Conservation (phyloP, 2,888 invertebrate genomes). For the Pristionchus japonicus region DNA sequence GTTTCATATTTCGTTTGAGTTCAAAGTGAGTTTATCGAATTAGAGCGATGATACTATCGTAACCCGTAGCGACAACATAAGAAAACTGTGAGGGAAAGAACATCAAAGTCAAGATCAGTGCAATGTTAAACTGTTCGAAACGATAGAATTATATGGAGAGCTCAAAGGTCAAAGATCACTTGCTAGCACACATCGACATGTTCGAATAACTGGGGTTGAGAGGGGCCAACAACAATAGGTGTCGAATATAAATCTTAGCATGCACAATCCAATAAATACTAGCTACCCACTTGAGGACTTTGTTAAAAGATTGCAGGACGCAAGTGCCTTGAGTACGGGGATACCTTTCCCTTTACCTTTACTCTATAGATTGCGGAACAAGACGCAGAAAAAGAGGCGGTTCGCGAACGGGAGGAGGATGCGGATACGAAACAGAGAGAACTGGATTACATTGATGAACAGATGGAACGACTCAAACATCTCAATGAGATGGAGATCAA, state of each 20-base stretch:
- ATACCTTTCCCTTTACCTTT: no score
- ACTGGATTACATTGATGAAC: conserved; percentile 61
- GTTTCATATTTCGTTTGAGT: no score
- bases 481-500: conserved; percentile 60
- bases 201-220: not conserved
- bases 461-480: conserved; percentile 57
- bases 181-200: conserved; percentile 22
- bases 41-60: not conserved
- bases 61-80: conserved; percentile 15
- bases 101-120: not conserved
- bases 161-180: not conserved
- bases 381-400: conserved; percentile 37
- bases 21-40: conserved; percentile 6
- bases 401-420: conserved; percentile 52
- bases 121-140: not conserved
- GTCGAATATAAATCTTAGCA: not conserved
- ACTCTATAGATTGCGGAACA: conserved; percentile 45
- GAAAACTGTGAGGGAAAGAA: conserved; percentile 3
- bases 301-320: no score
- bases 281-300: not conserved
- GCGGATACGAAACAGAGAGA: conserved; percentile 52
- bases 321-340: no score
- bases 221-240: not conserved
- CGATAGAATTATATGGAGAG: not conserved
- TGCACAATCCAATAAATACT: conserved; percentile 29